Evolutionary conservation across 1,140 invertebrate species (phyloP).

Genomic region (Leguminivora glycinivorella): DNA sequence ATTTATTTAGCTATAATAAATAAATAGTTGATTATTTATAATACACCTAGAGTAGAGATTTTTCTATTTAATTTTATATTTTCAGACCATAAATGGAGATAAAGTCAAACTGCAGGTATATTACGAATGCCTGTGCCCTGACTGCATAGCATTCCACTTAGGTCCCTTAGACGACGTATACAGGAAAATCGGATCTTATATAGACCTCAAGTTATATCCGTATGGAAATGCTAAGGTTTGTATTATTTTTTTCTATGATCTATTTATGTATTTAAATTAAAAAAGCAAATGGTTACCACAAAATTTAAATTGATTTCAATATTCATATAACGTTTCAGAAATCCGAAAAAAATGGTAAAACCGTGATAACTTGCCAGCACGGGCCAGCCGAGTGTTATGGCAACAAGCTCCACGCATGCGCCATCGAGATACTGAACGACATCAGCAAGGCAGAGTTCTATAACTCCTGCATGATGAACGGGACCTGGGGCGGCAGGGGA

Average conservation of each 20-base stretch:
- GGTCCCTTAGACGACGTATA: background rate
- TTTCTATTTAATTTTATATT: no score
- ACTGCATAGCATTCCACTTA: constrained; percentile 4
- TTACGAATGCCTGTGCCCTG: constrained; percentile 23
- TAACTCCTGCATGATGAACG: constrained; percentile 44
- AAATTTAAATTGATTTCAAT: no score
- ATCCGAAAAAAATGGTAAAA: constrained; percentile 62
- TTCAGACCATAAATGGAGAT: background rate
- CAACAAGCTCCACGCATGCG: constrained; percentile 84
- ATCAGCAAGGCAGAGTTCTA: constrained; percentile 44
- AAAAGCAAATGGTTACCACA: no score
- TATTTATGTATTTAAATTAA: no score
- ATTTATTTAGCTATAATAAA: no score
- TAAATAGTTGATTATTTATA: no score
- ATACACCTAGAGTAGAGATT: no score
- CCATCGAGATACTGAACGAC: constrained; percentile 68
- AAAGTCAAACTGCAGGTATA: constrained; percentile 14
- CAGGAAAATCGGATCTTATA: constrained; percentile 6
- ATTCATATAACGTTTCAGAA: no score
- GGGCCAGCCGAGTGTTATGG: constrained; percentile 83
- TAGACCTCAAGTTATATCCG: constrained; percentile 13
- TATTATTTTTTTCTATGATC: background rate
- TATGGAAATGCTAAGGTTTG: constrained; percentile 9
- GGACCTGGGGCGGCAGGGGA: background rate
- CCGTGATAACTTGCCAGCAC: constrained; percentile 84